Percentiles rank a stretch among this genome's conserved stretches.
Conservation (phyloP, 2,888 invertebrate genomes). For the Ptilodon capucinus region DNA sequence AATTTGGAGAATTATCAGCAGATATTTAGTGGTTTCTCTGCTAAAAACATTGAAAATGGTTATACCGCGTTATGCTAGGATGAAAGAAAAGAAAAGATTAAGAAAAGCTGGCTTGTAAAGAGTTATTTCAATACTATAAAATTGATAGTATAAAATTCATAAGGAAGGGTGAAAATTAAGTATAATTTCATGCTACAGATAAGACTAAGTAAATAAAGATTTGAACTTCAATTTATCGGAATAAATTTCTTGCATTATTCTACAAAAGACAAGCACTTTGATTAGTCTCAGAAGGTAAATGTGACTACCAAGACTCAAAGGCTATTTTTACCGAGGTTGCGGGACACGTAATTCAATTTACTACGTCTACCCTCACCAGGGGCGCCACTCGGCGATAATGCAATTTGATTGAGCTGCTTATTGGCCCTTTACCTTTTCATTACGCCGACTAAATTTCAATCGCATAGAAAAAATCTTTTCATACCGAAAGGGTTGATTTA, state of each 20-base stretch:
- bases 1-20: too few species aligned
- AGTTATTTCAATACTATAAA: too few species aligned
- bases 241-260: slow-evolving; percentile 25
- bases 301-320: slow-evolving; percentile 46
- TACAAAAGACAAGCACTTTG: slow-evolving; percentile 47
- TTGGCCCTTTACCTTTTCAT: slow-evolving; percentile 75
- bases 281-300: slow-evolving; percentile 37
- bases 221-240: background rate
- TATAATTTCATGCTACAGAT: too few species aligned
- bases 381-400: slow-evolving; percentile 65
- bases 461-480: slow-evolving; percentile 31
- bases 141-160: too few species aligned
- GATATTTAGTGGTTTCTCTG: too few species aligned
- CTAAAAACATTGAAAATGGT: too few species aligned
- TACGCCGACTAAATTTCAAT: slow-evolving; percentile 58
- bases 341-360: slow-evolving; percentile 71
- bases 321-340: slow-evolving; percentile 66
- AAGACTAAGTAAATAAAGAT: too few species aligned
- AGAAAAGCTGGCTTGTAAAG: too few species aligned
- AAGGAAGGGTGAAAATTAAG: slow-evolving; percentile 12
- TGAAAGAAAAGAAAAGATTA: too few species aligned
- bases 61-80: too few species aligned
- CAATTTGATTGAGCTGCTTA: slow-evolving; percentile 77
- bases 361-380: slow-evolving; percentile 58
- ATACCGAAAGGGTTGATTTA: slow-evolving; percentile 27